Evolutionary conservation across 1,140 invertebrate species (phyloP).

Genomic region (Triops longicaudatus): DNA sequence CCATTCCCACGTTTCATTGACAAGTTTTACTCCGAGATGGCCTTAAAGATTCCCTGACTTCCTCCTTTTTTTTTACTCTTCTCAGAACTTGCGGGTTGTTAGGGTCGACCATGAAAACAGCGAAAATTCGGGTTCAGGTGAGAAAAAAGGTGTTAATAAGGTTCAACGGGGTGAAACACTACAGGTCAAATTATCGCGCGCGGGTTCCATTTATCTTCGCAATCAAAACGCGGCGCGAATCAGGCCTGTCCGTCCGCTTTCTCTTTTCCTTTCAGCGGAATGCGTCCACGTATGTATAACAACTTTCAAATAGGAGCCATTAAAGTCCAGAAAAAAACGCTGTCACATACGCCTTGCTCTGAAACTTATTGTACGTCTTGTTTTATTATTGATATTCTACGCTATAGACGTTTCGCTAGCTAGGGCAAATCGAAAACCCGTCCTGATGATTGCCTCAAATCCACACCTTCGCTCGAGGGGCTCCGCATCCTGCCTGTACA

Average conservation of each 20-base stretch:
- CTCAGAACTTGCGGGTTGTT: neutral
- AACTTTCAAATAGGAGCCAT: neutral
- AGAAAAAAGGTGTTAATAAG: neutral
- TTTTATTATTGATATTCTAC: neutral
- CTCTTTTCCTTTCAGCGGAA: neutral
- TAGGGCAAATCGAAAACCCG: neutral
- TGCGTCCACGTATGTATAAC: neutral
- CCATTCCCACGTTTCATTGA: neutral
- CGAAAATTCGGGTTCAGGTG: neutral
- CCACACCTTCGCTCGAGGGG: neutral
- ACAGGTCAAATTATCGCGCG: neutral
- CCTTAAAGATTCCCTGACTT: neutral
- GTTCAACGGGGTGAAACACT: neutral
- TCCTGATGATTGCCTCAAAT: neutral
- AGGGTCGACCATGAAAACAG: neutral
- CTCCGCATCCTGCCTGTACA: neutral
- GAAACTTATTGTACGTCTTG: neutral
- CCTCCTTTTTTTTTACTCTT: neutral
- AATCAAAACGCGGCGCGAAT: neutral
- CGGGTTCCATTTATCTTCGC: neutral
- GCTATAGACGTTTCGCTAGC: neutral
- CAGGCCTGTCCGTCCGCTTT: neutral
- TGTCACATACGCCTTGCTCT: neutral
- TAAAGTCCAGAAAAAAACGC: neutral
- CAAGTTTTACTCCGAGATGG: neutral